phyloP scores from a whole-genome alignment of 2,113 vertebrate genomes.

The Poeciliopsis turrubarensis region DNA sequence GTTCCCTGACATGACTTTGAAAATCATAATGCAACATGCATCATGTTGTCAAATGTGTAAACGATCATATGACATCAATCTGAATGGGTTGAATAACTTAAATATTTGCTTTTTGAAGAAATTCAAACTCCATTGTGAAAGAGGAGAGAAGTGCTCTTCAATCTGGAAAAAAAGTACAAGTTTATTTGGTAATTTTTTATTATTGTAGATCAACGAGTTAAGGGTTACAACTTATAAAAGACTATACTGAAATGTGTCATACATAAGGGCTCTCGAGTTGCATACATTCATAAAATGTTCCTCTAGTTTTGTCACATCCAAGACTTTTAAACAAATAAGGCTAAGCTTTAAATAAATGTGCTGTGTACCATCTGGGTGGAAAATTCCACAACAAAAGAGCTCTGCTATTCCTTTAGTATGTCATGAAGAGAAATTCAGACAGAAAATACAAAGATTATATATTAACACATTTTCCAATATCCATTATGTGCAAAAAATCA shows the following conservation, averaged over 20 bases:
- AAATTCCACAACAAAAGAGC: background rate
- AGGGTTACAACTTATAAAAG: background rate
- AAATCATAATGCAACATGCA: background rate
- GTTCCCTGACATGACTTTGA: background rate
- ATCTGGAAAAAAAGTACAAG: background rate
- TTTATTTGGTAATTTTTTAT: background rate
- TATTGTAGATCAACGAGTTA: background rate
- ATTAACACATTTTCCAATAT: background rate
- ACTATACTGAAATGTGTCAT: background rate
- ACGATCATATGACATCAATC: background rate
- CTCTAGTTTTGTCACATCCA: background rate
- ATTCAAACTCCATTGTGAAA: background rate
- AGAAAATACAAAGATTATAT: background rate
- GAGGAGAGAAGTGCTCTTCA: background rate
- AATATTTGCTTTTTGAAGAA: background rate
- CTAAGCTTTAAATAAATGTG: background rate
- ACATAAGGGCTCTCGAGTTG: background rate
- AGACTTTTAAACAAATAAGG: background rate
- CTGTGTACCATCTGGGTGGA: background rate
- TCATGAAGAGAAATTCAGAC: background rate
- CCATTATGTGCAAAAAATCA: background rate
- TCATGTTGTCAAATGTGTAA: background rate
- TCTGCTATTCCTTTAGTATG: background rate
- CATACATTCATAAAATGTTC: background rate
- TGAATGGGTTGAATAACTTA: background rate